Conservation (phyloP, 2,113 vertebrate species). For the Chloebia gouldiae region DNA sequence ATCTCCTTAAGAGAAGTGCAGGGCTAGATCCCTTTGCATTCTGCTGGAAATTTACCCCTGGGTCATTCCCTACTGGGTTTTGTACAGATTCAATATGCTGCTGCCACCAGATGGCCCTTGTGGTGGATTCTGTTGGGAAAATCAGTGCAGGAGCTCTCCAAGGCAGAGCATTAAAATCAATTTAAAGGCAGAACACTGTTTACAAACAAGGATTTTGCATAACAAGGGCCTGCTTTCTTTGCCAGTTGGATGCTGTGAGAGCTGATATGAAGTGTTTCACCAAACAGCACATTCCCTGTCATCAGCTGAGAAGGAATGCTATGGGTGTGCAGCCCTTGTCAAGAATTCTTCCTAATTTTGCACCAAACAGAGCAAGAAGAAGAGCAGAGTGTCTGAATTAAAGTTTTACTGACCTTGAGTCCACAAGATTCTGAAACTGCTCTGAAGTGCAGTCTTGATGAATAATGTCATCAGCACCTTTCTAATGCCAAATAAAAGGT, state of each 20-base stretch:
- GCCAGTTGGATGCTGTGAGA: neutral
- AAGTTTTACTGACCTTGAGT: neutral
- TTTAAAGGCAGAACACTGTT: neutral
- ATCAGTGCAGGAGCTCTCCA: neutral
- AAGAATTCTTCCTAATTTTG: neutral
- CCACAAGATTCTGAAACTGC: neutral
- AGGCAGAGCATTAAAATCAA: neutral
- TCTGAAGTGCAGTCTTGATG: neutral
- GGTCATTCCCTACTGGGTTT: neutral
- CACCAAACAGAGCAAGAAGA: neutral
- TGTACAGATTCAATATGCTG: neutral
- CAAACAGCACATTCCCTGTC: neutral
- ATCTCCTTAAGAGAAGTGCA: neutral
- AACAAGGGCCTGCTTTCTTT: neutral
- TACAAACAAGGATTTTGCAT: conserved; percentile 43
- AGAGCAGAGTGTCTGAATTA: neutral
- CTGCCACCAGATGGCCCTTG: conserved; percentile 62
- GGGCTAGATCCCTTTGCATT: neutral
- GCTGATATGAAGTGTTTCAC: neutral
- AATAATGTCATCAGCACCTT: neutral
- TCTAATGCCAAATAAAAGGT: neutral
- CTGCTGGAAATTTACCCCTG: neutral
- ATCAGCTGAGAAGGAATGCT: neutral
- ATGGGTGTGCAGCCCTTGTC: neutral
- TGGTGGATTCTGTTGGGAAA: neutral